Evolutionary conservation across 2,113 vertebrate species (phyloP).

Genomic region (Coryphaenoides rupestris): DNA sequence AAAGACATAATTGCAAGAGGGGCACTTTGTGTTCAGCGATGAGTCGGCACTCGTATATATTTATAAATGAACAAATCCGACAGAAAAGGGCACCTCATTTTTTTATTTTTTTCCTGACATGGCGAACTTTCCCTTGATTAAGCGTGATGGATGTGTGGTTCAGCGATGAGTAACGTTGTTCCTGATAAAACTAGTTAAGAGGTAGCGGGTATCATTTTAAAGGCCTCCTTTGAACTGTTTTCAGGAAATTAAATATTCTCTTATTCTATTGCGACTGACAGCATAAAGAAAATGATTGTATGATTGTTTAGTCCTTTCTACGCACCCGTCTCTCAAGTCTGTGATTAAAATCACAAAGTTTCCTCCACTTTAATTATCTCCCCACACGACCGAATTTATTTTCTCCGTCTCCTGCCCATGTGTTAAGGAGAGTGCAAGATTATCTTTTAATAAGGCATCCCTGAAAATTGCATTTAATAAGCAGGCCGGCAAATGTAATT

Average conservation of each 20-base stretch:
- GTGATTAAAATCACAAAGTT: constrained; percentile 70
- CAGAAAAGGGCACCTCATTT: constrained; percentile 54
- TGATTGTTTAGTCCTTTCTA: constrained; percentile 34
- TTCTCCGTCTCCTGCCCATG: constrained; percentile 31
- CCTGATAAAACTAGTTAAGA: constrained; percentile 64
- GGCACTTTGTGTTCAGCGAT: background rate
- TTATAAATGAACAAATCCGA: constrained; percentile 57
- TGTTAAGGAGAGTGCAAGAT: constrained; percentile 47
- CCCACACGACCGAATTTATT: constrained; percentile 29
- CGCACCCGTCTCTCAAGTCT: constrained; percentile 53
- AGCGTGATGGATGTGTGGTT: constrained; percentile 63
- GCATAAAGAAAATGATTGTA: constrained; percentile 45
- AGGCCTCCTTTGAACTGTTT: constrained; percentile 54
- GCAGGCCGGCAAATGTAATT: background rate
- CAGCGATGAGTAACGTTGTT: constrained; percentile 62
- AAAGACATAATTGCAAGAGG: too few relatives aligned
- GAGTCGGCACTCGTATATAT: constrained; percentile 25
- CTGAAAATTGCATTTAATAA: constrained; percentile 39
- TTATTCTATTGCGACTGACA: constrained; percentile 42
- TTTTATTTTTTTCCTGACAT: constrained; percentile 43
- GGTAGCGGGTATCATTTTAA: constrained; percentile 61
- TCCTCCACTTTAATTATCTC: constrained; percentile 67
- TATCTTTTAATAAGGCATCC: constrained; percentile 43
- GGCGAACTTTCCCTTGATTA: constrained; percentile 58
- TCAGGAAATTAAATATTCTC: constrained; percentile 52